phyloP scores from a whole-genome alignment of 2,888 invertebrate genomes.

The Andricus curvator region DNA sequence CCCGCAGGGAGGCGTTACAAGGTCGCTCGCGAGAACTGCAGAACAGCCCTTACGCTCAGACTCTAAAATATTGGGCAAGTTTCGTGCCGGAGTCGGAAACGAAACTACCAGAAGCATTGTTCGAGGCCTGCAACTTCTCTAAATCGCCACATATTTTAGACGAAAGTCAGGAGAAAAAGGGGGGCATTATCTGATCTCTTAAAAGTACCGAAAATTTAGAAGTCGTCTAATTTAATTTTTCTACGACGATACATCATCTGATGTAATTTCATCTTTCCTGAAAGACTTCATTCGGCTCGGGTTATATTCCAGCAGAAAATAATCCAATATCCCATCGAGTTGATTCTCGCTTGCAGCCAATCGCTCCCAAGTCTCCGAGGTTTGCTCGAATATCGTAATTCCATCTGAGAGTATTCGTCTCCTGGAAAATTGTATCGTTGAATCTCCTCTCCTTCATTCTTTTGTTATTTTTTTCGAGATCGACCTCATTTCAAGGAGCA shows the following conservation, averaged over 20 bases:
- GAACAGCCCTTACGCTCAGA: slow-evolving; percentile 56
- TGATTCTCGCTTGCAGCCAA: slow-evolving; percentile 36
- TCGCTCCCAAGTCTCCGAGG: slow-evolving; percentile 19
- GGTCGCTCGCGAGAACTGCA: slow-evolving; percentile 60
- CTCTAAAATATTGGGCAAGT: slow-evolving; percentile 75
- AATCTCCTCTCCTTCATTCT: neutral
- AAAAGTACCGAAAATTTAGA: neutral
- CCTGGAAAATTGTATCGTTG: slow-evolving; percentile 17
- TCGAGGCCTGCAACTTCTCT: slow-evolving; percentile 71
- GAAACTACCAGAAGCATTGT: slow-evolving; percentile 70
- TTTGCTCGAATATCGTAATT: slow-evolving; percentile 38
- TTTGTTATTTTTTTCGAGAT: neutral
- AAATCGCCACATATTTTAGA: slow-evolving; percentile 76
- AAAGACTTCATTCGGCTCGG: slow-evolving; percentile 43
- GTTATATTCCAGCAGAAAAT: slow-evolving; percentile 43
- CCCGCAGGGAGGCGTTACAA: slow-evolving; percentile 66
- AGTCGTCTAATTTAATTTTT: neutral
- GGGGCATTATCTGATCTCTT: slow-evolving; percentile 2
- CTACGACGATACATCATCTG: neutral
- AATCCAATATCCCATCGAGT: slow-evolving; percentile 32
- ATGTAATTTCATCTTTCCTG: neutral
- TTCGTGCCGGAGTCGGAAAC: slow-evolving; percentile 64
- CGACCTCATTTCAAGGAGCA: slow-evolving; percentile 11
- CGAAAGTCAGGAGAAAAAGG: slow-evolving; percentile 49
- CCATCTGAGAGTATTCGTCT: slow-evolving; percentile 33